These are phyloP conservation scores for Caenorhabditis parvicauda DNA, from an alignment of 2,888 invertebrate species.

Conservation along the genomic window DNA sequence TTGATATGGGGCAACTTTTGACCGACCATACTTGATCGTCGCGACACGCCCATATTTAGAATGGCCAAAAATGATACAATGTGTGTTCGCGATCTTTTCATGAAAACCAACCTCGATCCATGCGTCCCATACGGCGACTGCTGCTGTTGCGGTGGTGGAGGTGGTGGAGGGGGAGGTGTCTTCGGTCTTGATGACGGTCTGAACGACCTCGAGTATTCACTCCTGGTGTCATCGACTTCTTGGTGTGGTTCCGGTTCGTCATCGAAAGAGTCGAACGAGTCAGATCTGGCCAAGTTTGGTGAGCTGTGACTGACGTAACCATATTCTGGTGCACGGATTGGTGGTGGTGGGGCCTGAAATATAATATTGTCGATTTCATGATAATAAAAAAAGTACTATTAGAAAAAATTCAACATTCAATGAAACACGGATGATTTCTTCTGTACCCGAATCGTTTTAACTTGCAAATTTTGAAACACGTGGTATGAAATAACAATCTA, in stretches of 20 bases:
- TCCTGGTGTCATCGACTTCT: constrained; percentile 11
- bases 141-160: constrained; percentile 10
- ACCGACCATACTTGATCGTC: no score
- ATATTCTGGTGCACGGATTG: constrained; percentile 18
- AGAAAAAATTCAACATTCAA: no score
- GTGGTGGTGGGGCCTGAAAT: not conserved
- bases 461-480: no score
- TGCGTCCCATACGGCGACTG: not conserved
- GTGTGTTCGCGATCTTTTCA: no score
- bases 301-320: constrained; percentile 23
- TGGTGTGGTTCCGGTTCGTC: constrained; percentile 26
- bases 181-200: constrained; percentile 46
- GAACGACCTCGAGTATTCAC: constrained; percentile 51
- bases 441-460: no score
- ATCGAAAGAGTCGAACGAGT: constrained; percentile 40
- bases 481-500: no score
- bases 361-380: constrained; percentile 8
- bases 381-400: no score
- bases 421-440: no score
- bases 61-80: no score
- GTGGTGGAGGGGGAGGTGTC: constrained; percentile 65
- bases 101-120: not conserved
- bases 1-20: no score
- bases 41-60: no score
- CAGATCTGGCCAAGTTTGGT: constrained; percentile 31